Conservation (phyloP, 2,113 vertebrate genomes). For the Oophaga pumilio region DNA sequence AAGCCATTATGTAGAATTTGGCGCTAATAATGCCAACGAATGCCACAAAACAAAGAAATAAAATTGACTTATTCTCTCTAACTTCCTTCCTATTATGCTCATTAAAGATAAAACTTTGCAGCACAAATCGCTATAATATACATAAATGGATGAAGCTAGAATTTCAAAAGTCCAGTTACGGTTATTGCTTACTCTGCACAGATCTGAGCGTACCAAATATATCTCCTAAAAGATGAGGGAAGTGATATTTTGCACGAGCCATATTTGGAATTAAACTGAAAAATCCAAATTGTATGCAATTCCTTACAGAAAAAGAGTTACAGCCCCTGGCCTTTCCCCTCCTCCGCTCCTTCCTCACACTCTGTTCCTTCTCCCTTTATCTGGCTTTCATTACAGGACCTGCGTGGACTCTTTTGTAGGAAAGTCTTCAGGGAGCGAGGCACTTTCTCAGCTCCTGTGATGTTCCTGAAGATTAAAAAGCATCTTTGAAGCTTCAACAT, state of each 20-base stretch:
- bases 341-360: slow-evolving; percentile 82
- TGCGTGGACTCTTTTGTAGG: slow-evolving; percentile 89
- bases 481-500: slow-evolving; percentile 94
- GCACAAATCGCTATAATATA: neutral
- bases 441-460: slow-evolving; percentile 97
- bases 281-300: slow-evolving; percentile 37
- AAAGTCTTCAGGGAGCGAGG: slow-evolving; percentile 90
- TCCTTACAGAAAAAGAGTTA: slow-evolving; percentile 15
- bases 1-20: too few relatives aligned
- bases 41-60: too few relatives aligned
- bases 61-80: neutral
- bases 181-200: slow-evolving; percentile 15
- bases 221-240: neutral
- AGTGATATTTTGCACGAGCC: neutral
- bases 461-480: slow-evolving; percentile 98
- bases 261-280: slow-evolving; percentile 10
- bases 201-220: neutral
- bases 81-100: neutral
- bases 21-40: too few relatives aligned
- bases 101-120: neutral
- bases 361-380: slow-evolving; percentile 92
- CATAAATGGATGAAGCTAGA: neutral
- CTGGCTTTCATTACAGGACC: slow-evolving; percentile 96
- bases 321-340: slow-evolving; percentile 59
- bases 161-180: neutral